Evolutionary conservation across 2,888 invertebrate species (phyloP), one percentile per base, ranked within the genome.

Genomic region (Eucriotettix oculatus): DNA sequence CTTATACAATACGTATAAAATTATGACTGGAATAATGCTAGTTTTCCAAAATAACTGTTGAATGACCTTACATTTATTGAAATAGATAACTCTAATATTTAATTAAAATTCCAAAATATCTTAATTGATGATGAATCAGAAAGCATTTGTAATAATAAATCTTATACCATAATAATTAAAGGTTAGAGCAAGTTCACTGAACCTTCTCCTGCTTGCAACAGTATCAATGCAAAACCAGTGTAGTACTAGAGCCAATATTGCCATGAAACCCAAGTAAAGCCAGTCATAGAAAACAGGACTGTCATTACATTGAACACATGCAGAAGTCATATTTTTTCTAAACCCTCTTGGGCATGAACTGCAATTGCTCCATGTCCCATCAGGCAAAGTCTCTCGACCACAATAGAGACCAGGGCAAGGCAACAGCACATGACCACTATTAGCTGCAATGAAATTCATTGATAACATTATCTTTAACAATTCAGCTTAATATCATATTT

Each of bases 241-340:
- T 60, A 96, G 75, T 55, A 94, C 85, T 53, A 97, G 75, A 0
- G 94, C 89, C 54, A 95, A 71, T 16, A 96, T 73, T 0, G 88
- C 90, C 90, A 97, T 94, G 70, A 97, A 98, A 1, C 92, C 90
- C 29, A 97, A 81, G 71, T 92, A 94, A 54, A 96, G 79, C 89
- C 93, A 94, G 68, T 96, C 96, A 69, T 97, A 96, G 52, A 90
- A 79, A 14, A 83, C 78, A 0, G 92, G 87, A 44, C 78, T 77
- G 59, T 87, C 85, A 1, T 79, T 78, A 69, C 96, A 97, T 2
- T 81, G 81, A 16, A 79, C 74, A 71, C 96, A 94, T 52, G 86
- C 82, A 16, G 72, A 72, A 1, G 83, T 79, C 1, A 78, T 74
- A 68, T 85, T 85, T 54, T 87, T 83, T 42, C 87, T 77, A 68